Evolutionary conservation across 2,797 vertebrate species (phyloP).

Genomic region (Malurus leucopterus): DNA sequence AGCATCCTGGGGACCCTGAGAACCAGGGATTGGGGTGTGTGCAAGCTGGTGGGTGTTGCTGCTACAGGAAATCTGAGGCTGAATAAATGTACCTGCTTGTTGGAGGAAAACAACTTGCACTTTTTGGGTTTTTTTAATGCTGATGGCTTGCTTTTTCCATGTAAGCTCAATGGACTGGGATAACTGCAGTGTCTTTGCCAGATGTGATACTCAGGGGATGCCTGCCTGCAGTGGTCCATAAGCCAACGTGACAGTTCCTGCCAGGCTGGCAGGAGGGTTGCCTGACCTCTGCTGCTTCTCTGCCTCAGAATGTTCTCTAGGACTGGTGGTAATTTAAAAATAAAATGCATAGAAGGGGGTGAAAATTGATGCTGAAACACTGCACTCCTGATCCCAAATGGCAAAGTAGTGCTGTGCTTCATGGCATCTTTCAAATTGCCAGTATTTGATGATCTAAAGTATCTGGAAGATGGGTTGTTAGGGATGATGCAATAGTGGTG

Average conservation of each 20-base stretch:
- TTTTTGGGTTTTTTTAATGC: background rate
- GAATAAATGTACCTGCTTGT: background rate
- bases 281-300: background rate
- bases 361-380: background rate
- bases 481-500: background rate
- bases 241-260: background rate
- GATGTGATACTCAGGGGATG: background rate
- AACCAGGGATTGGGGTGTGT: background rate
- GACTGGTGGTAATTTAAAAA: background rate
- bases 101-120: background rate
- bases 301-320: background rate
- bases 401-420: background rate
- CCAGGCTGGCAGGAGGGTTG: background rate
- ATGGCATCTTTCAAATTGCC: background rate
- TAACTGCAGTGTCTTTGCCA: background rate
- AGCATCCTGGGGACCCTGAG: background rate
- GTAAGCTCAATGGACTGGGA: background rate
- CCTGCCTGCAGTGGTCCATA: background rate
- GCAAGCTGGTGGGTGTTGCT: background rate
- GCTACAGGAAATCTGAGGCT: background rate
- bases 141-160: background rate
- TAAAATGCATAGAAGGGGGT: background rate
- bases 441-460: background rate
- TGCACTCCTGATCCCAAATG: background rate
- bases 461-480: background rate